Evolutionary conservation across 2,888 invertebrate genomes (phyloP).

Genomic region (Dysmachus trigonus): DNA sequence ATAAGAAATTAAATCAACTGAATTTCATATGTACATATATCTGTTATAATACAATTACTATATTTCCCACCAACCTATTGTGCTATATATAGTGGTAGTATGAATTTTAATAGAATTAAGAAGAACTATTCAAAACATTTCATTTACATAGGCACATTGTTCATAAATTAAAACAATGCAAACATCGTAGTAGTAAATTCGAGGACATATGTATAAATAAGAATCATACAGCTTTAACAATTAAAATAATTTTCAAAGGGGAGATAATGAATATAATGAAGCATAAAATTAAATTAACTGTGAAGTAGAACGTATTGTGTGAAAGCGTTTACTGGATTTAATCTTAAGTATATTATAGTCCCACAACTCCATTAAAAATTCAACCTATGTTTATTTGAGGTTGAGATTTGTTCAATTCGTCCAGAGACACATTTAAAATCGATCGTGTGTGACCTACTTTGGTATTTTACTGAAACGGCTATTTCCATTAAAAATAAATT

Average conservation of each 20-base stretch:
- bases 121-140: too few species aligned
- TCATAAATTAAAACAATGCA: neutral
- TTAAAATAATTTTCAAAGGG: neutral
- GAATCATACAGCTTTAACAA: neutral
- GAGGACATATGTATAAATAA: neutral
- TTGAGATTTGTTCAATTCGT: neutral
- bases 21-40: too few species aligned
- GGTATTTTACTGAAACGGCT: neutral
- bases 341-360: neutral
- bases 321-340: neutral
- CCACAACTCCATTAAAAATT: neutral
- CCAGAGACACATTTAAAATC: neutral
- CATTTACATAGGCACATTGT: too few species aligned
- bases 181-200: neutral
- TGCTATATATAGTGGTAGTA: too few species aligned
- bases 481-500: constrained; percentile 8
- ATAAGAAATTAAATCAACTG: too few species aligned
- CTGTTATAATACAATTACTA: too few species aligned
- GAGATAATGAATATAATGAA: neutral
- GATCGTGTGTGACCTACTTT: neutral
- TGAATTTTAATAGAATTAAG: too few species aligned
- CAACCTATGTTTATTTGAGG: neutral
- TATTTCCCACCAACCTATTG: too few species aligned
- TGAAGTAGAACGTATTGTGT: neutral
- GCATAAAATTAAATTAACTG: neutral